Evolutionary conservation across 2,888 invertebrate species (phyloP).

Genomic region (Scaptodrosophila latifasciaeformis): DNA sequence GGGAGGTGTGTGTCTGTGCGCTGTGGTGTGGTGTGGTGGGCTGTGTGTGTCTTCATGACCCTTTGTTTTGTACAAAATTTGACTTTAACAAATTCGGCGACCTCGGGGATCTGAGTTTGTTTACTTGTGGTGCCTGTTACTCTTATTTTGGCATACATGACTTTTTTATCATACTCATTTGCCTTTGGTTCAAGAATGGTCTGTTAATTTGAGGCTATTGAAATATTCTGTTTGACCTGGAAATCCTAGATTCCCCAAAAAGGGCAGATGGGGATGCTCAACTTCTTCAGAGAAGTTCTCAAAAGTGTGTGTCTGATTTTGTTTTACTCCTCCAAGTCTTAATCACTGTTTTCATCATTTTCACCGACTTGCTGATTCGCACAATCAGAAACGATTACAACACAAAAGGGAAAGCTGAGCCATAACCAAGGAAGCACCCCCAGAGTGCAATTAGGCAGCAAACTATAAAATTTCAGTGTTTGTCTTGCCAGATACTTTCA

Average conservation of each 20-base stretch:
- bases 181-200: too few relatives aligned
- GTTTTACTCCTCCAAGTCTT: too few relatives aligned
- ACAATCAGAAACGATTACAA: conserved; percentile 68
- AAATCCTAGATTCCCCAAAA: too few relatives aligned
- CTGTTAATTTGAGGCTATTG: conserved; percentile 42
- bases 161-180: too few relatives aligned
- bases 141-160: conserved; percentile 17
- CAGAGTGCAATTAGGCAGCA: conserved; percentile 69
- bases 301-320: too few relatives aligned
- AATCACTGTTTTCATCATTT: conserved; percentile 60
- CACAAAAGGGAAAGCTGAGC: conserved; percentile 24
- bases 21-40: too few relatives aligned
- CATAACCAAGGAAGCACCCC: conserved; percentile 51
- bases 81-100: conserved; percentile 31
- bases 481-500: conserved; percentile 62
- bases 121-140: background rate
- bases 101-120: conserved; percentile 40
- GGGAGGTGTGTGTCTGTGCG: background rate
- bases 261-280: too few relatives aligned
- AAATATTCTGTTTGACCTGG: conserved; percentile 60
- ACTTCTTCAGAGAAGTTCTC: too few relatives aligned
- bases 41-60: conserved; percentile 1
- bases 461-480: conserved; percentile 72
- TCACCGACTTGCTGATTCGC: conserved; percentile 58
- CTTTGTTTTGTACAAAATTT: conserved; percentile 42